Evolutionary conservation across 2,113 vertebrate species (phyloP).

Genomic region (Catagonus wagneri): DNA sequence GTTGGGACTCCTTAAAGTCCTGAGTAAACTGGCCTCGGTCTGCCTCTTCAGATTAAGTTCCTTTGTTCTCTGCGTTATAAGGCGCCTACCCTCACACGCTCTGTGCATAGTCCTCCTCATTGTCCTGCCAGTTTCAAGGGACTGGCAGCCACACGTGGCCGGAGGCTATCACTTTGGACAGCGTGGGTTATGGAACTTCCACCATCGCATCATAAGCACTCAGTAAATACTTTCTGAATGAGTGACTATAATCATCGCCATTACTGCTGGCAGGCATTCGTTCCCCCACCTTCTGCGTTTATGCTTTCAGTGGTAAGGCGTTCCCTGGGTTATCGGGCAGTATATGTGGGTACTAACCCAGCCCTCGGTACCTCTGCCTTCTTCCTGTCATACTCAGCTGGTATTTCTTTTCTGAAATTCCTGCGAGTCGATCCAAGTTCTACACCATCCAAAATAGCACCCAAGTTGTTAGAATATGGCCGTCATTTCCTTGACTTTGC

Average conservation of each 20-base stretch:
- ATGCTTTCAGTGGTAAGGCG: not conserved
- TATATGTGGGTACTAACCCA: not conserved
- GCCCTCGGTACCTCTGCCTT: not conserved
- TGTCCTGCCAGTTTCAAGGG: not conserved
- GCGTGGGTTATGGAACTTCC: not conserved
- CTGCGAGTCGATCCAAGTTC: not conserved
- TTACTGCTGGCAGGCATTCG: not conserved
- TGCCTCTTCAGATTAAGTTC: not conserved
- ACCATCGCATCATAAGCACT: not conserved
- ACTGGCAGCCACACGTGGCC: not conserved
- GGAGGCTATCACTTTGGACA: not conserved
- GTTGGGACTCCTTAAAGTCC: not conserved
- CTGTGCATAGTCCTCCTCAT: not conserved
- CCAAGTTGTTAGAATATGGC: not conserved
- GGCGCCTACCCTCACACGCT: not conserved
- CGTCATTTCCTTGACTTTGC: not conserved
- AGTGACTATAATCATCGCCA: not conserved
- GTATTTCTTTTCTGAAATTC: not conserved
- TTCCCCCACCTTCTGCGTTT: not conserved
- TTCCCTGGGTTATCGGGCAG: not conserved
- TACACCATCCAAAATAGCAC: not conserved
- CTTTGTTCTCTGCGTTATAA: not conserved
- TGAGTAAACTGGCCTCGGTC: not conserved
- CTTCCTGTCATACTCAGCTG: not conserved
- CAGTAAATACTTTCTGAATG: not conserved